Base-by-base conservation (phyloP, 2,113 vertebrate species). In the Hiodon tergisus region DNA sequence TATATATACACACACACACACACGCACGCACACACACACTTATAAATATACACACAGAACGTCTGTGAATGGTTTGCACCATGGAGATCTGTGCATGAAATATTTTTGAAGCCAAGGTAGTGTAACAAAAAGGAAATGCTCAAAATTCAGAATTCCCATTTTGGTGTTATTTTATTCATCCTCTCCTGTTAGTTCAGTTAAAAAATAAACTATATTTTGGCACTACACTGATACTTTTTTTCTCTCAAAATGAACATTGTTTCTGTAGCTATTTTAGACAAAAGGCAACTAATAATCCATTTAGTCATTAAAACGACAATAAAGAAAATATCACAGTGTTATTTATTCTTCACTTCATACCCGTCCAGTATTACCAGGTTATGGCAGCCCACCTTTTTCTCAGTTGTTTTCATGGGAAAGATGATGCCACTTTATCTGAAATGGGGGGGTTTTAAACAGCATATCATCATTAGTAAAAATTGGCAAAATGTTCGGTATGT, bases 41-140 rank as follows among this genome's bases (percentile, higher is more conserved):
- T 52, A 63, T 63, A 57, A 84, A 87, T 86, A 84, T 90, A 86
- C 88, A 89, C 86, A 87, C 87, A 89, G 86, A 78, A 89, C 87
- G 84, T 87, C 88, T 89, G 89, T 87, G 78, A 84, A 87, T 79
- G 83, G 80, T 85, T 88, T 87, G 86, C 81, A 89, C 82, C 81
- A 82, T 80, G 84, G 89, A 86, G 87, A 87, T 87, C 88, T 89
- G 89, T 91, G 89, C 90, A 92, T 92, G 90, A 88, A 83, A 86
- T 90, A 81, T 91, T 89, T 88, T 90, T 81, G 85, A 83, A 68
- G 73, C 77, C 72, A 69, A 50, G 55, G 78, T 78, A 70, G 81
- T 81, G 81, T 78, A 80, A 77, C 77, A 73, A 79, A 83, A 76
- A 77, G 82, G 83, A 83, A 82, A 84, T 66, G 65, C 82, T 54